Evolutionary conservation across 2,888 invertebrate genomes (phyloP), one percentile per base, ranked within the genome.

Genomic region (Harpalus rufipes): DNA sequence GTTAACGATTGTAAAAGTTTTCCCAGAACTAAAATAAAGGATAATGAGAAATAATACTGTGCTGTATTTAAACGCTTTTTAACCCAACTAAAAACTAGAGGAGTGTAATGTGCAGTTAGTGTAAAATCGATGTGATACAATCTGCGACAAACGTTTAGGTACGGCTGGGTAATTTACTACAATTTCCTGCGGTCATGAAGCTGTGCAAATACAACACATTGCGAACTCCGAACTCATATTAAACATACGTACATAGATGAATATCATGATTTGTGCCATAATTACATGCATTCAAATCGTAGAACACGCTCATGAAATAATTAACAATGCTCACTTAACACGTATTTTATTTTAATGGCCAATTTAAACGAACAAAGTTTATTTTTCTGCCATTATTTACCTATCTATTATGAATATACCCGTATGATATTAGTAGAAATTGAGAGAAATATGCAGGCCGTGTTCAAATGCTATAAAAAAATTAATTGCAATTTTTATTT

Each of bases 131-230:
- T 25, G 63, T 25, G 21, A 63, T 32, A 68, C 12, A 14, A 68
- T 68, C 68, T 39, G 39, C 68, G 68, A 68, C 68, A 32, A 32
- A 32, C 39, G 68, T 68, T 63, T 68, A 68, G 12, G 68, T 68
- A 39, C 68, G 68, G 14, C 68, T 68, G 32, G 39, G 5, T 68
- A 68, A 68, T 68, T 68, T 68, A 68, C 32, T 68, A 12, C 39
- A 68, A 68, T 68, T 68, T 68, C 68, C 68, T 68, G 68, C 12
- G 39, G 68, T 68, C 68, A 68, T 68, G 63, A 21, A 68, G 68
- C 68, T 68, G n/a, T 32, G 68, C 39, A 68, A 68, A 68, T 68
- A 68, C 25, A 68, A 68, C 68, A 68, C 68, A 68, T 68, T 68
- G 39, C 68, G 68, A 68, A 68, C 68, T 68, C 39, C 32, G 68